Percentiles rank a stretch among this genome's conserved stretches.
Evolutionary conservation across 1,140 invertebrate genomes (phyloP).

Genomic region (Neotoxoptera formosana): DNA sequence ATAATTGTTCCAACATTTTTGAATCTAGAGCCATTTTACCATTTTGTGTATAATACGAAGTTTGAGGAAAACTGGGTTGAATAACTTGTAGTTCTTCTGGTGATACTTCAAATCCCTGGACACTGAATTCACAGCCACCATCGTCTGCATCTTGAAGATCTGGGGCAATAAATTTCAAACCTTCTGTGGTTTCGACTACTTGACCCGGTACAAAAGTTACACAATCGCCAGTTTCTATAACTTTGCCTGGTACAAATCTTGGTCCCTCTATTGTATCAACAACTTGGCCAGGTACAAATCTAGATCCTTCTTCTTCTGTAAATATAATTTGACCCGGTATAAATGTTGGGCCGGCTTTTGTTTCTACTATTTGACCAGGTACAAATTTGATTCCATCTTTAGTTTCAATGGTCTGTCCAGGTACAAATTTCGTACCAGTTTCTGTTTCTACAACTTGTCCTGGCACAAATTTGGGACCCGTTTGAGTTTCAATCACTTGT

Average conservation of each 20-base stretch:
- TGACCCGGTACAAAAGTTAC: slow-evolving; percentile 76
- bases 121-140: slow-evolving; percentile 72
- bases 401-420: slow-evolving; percentile 75
- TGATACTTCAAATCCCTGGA: slow-evolving; percentile 78
- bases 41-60: slow-evolving; percentile 64
- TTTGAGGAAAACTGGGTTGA: slow-evolving; percentile 66
- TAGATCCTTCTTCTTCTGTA: slow-evolving; percentile 73
- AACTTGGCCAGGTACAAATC: slow-evolving; percentile 78
- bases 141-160: slow-evolving; percentile 73
- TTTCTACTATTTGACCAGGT: slow-evolving; percentile 76
- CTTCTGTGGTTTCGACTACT: slow-evolving; percentile 76
- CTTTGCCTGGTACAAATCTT: slow-evolving; percentile 76
- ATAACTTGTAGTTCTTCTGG: slow-evolving; percentile 74
- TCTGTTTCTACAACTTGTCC: slow-evolving; percentile 76
- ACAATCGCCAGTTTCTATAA: slow-evolving; percentile 73
- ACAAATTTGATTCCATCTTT: slow-evolving; percentile 74
- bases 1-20: slow-evolving; percentile 73
- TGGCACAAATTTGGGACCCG: slow-evolving; percentile 73
- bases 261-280: slow-evolving; percentile 76
- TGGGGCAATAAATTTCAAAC: slow-evolving; percentile 75
- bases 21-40: slow-evolving; percentile 73
- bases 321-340: slow-evolving; percentile 78
- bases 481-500: slow-evolving; percentile 68
- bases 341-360: slow-evolving; percentile 75
- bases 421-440: slow-evolving; percentile 74